Percentiles rank a stretch among this genome's conserved stretches.
Evolutionary conservation across 1,140 invertebrate genomes (phyloP).

Genomic region (Adoxophyes honmai): DNA sequence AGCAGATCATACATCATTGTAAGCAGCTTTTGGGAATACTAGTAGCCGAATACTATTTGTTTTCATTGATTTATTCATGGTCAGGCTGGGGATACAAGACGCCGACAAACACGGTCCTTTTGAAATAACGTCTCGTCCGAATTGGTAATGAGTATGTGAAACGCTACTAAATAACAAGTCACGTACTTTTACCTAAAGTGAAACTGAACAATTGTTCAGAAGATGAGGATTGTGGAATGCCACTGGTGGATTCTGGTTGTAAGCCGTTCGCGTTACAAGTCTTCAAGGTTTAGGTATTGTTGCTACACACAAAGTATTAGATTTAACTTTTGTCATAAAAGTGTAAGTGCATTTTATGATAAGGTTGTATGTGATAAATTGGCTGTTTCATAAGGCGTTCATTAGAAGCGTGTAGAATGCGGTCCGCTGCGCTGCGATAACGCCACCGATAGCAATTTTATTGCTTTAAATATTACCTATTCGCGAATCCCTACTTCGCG

Average conservation of each 20-base stretch:
- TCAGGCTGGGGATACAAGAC: slow-evolving; percentile 58
- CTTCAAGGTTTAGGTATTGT: slow-evolving; percentile 16
- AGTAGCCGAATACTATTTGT: slow-evolving; percentile 73
- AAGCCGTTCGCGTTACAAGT: slow-evolving; percentile 17
- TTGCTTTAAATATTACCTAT: slow-evolving; percentile 70
- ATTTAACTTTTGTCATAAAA: slow-evolving; percentile 63
- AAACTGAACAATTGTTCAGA: slow-evolving; percentile 55
- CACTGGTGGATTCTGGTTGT: slow-evolving; percentile 26
- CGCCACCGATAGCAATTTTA: slow-evolving; percentile 67
- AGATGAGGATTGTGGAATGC: slow-evolving; percentile 53
- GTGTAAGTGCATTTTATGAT: slow-evolving; percentile 68
- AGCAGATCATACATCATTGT: slow-evolving; percentile 58
- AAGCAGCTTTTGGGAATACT: slow-evolving; percentile 68
- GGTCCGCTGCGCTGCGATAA: slow-evolving; percentile 71
- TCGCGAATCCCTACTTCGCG: slow-evolving; percentile 38
- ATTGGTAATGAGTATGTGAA: slow-evolving; percentile 66
- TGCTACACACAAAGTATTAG: slow-evolving; percentile 17
- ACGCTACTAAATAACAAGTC: slow-evolving; percentile 59
- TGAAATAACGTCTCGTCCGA: slow-evolving; percentile 58
- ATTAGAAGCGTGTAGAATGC: slow-evolving; percentile 74
- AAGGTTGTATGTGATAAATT: slow-evolving; percentile 73
- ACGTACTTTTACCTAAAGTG: slow-evolving; percentile 49
- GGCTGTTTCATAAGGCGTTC: slow-evolving; percentile 74
- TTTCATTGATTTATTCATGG: slow-evolving; percentile 77
- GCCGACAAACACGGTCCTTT: slow-evolving; percentile 62